phyloP scores from a whole-genome alignment of 2,888 invertebrate species.

The Morinoia aosen region DNA sequence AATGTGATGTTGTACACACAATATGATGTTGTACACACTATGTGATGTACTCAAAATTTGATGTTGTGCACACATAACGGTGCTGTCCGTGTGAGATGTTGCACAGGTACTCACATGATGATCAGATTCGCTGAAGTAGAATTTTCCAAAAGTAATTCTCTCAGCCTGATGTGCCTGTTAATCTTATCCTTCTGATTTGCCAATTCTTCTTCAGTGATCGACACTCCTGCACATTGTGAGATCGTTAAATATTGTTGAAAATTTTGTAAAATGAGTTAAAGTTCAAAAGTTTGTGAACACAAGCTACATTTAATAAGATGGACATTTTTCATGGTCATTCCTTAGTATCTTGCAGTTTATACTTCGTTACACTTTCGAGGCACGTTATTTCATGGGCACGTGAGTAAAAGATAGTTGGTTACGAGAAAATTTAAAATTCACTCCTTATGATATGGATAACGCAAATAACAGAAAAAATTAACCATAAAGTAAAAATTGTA shows the following conservation, averaged over 20 bases:
- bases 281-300: not conserved
- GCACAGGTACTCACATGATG: constrained; percentile 82
- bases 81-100: no score
- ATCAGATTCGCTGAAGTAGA: constrained; percentile 88
- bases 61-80: no score
- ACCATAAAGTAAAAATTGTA: no score
- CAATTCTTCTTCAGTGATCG: constrained; percentile 26
- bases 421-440: not conserved
- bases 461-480: no score
- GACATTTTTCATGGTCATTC: not conserved
- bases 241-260: not conserved
- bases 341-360: not conserved
- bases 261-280: not conserved
- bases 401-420: not conserved
- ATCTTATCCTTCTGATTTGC: constrained; percentile 80
- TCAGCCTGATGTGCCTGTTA: constrained; percentile 87
- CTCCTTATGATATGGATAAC: not conserved
- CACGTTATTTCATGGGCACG: not conserved
- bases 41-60: no score
- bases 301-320: not conserved
- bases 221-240: not conserved
- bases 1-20: no score
- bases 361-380: not conserved
- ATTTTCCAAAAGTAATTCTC: constrained; percentile 87
- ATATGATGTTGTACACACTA: no score